A percentile compares a stretch with the other conserved stretches of the same genome.
Conservation (phyloP, 2,888 invertebrate species). For the Helleia helle region DNA sequence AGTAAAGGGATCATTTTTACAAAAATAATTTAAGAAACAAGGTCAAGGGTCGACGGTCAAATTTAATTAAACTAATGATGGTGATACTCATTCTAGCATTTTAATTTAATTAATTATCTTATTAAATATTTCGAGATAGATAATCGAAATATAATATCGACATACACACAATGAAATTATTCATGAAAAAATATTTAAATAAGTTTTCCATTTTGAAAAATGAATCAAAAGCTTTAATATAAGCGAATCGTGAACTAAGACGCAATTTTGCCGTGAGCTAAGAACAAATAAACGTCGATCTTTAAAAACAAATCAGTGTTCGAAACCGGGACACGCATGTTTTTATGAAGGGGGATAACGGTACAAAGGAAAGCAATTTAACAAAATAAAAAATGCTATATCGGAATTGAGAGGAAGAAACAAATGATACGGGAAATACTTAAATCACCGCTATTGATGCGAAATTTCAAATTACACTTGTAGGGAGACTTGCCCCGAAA, state of each 20-base stretch:
- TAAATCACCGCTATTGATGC: constrained; percentile 65
- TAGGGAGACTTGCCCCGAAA: constrained; percentile 28
- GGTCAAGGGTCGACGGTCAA: too few species aligned
- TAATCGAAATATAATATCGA: too few species aligned
- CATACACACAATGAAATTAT: too few species aligned
- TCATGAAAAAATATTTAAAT: not conserved
- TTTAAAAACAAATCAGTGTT: constrained; percentile 67
- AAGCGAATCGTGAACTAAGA: constrained; percentile 14
- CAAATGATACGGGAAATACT: constrained; percentile 71
- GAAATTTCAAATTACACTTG: constrained; percentile 44
- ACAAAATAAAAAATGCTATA: constrained; percentile 65
- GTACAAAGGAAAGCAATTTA: constrained; percentile 70
- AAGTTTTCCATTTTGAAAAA: not conserved
- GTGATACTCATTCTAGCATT: too few species aligned
- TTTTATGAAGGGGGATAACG: constrained; percentile 47
- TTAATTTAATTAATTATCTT: too few species aligned
- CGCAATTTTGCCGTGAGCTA: constrained; percentile 57
- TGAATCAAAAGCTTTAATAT: not conserved
- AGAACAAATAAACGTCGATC: constrained; percentile 62
- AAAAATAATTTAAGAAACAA: too few species aligned
- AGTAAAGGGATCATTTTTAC: too few species aligned
- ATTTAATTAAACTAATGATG: too few species aligned
- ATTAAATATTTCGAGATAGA: too few species aligned
- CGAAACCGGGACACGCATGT: constrained; percentile 44
- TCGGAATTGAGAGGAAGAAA: constrained; percentile 49